Evolutionary conservation across 2,888 invertebrate species (phyloP).

Genomic region (Bellardia pandia): DNA sequence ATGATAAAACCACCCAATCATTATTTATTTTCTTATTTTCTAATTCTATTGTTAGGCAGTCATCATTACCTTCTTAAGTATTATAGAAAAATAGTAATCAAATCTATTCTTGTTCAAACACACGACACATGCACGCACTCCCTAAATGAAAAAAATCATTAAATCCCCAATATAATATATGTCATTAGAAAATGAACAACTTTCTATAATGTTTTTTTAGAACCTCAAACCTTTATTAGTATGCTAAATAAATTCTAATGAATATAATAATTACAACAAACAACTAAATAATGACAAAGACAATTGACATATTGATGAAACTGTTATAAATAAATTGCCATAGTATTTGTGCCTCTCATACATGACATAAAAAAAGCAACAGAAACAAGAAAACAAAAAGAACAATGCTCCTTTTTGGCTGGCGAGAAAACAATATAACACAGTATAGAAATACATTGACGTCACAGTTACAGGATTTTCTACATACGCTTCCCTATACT

Average conservation of each 20-base stretch:
- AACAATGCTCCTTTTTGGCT: constrained; percentile 31
- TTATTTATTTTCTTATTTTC: background rate
- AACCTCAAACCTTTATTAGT: constrained; percentile 42
- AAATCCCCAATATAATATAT: constrained; percentile 11
- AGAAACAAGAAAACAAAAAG: constrained; percentile 12
- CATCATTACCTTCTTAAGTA: background rate
- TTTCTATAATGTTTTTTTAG: constrained; percentile 2
- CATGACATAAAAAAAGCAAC: constrained; percentile 52
- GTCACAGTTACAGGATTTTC: constrained; percentile 59
- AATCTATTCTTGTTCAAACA: constrained; percentile 22
- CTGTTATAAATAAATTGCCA: constrained; percentile 6
- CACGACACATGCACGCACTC: background rate
- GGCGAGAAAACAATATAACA: background rate
- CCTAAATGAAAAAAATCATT: background rate
- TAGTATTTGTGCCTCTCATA: background rate
- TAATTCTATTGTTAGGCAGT: background rate
- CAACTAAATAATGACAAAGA: background rate
- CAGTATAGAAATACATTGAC: constrained; percentile 51
- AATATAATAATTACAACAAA: background rate
- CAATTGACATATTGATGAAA: background rate
- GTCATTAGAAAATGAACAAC: background rate
- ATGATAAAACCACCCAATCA: background rate
- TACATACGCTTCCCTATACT: background rate
- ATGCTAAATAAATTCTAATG: constrained; percentile 14
- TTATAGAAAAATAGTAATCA: constrained; percentile 3